Conservation (phyloP, 2,888 invertebrate genomes). For the Latrodectus hesperus region DNA sequence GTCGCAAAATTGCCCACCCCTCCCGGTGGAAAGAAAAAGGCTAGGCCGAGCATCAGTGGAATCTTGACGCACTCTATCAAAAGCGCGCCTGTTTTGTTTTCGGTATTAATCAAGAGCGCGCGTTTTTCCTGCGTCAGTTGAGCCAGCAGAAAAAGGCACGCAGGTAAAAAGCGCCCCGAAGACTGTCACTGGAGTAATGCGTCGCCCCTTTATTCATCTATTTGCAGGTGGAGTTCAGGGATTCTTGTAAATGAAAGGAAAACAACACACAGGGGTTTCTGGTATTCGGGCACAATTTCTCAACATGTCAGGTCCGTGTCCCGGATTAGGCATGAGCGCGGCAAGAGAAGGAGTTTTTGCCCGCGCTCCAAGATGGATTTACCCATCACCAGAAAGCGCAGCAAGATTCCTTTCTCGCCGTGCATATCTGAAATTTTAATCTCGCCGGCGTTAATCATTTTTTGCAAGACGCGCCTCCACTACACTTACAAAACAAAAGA, state of each 20-base stretch:
- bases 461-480: conserved; percentile 59
- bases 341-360: conserved; percentile 39
- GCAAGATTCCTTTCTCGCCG: conserved; percentile 32
- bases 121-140: conserved; percentile 40
- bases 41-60: conserved; percentile 21
- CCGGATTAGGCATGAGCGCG: conserved; percentile 21
- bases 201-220: conserved; percentile 54
- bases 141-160: conserved; percentile 24
- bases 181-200: conserved; percentile 50
- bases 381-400: conserved; percentile 45
- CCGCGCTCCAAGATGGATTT: conserved; percentile 58
- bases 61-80: conserved; percentile 36
- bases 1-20: conserved; percentile 55
- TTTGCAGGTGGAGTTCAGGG: conserved; percentile 62
- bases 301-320: conserved; percentile 59
- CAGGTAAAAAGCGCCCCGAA: conserved; percentile 52
- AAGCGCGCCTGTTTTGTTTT: conserved; percentile 35
- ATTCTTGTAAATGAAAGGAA: conserved; percentile 66
- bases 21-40: background rate
- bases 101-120: conserved; percentile 64
- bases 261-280: conserved; percentile 51
- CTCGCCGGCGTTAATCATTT: conserved; percentile 65
- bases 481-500: conserved; percentile 60
- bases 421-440: conserved; percentile 69
- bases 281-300: conserved; percentile 68